Evolutionary conservation across 2,888 invertebrate genomes (phyloP), one percentile per base, ranked within the genome.

Genomic region (Anarsia innoxiella): DNA sequence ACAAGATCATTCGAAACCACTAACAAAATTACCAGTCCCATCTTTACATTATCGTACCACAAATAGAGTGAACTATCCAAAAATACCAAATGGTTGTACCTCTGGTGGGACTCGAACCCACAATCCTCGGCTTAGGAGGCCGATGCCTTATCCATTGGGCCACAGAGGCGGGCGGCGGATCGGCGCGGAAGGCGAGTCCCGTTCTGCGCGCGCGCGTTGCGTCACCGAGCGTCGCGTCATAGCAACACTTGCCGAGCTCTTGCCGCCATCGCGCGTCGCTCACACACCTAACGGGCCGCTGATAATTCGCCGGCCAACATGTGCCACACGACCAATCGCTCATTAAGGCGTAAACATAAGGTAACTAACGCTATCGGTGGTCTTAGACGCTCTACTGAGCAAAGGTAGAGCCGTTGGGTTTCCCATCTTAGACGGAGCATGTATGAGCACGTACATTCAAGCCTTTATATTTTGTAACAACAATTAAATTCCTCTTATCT

Each of bases 101-200:
- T 91, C 91, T 91, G 91, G 91, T 91, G 91, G 91, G 91, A 91
- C 91, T 91, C 91, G 91, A 91, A 91, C 91, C 90, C 90, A 89
- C 90, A 90, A 89, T 90, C 91, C 90, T 90, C 90, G 90, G 90
- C 90, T 91, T 91, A 91, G 91, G 91, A 91, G 90, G 90, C 90
- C 90, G 90, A 90, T 90, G 91, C 91, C 90, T 91, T 91, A 91
- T 91, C 90, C 90, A 90, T 89, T 89, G 88, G 89, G 88, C 89
- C 88, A 89, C 88, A 90, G 90, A 91, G 91, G 91, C 91, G 69
- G 50, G 73, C 97, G 96, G 43, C 93, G 91, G 66, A 92, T 91
- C 79, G 95, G 94, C 38, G 45, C 95, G 89, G 66, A 92, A 91
- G 36, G 92, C 93, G 79, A 44, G 50, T 56, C 64, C 35, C 51